These are phyloP conservation scores for Pseudopipra pipra DNA, from an alignment of 2,113 vertebrate genomes.

Conservation along the genomic window DNA sequence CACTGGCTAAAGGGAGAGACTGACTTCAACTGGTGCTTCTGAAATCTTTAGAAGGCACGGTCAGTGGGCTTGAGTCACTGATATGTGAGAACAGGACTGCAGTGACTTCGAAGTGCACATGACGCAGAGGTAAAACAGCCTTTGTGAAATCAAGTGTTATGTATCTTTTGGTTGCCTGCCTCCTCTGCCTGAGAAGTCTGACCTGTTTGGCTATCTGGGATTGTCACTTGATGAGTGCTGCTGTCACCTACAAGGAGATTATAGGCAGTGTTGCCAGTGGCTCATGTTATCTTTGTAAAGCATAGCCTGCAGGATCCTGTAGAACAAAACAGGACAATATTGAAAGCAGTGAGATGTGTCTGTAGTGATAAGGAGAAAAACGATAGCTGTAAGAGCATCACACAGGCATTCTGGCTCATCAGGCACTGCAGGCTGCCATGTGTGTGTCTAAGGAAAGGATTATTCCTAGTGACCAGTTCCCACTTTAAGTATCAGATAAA, in stretches of 20 bases:
- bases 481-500: background rate
- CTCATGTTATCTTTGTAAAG: conserved; percentile 21
- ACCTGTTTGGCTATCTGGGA: background rate
- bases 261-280: background rate
- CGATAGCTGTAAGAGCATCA: background rate
- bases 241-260: background rate
- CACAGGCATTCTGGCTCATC: background rate
- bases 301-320: background rate
- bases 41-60: background rate
- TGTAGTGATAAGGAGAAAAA: background rate
- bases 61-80: background rate
- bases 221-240: background rate
- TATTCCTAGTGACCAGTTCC: background rate
- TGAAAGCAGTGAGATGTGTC: conserved; percentile 24
- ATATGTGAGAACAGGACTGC: background rate
- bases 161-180: background rate
- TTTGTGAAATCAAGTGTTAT: background rate
- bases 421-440: background rate
- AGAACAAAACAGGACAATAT: conserved; percentile 19
- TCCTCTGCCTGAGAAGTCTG: background rate
- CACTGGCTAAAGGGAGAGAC: background rate
- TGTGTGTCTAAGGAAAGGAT: background rate
- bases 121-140: background rate
- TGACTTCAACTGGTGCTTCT: background rate
- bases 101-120: background rate